phyloP scores from a whole-genome alignment of 2,888 invertebrate species.

The Megastigmus dorsalis region DNA sequence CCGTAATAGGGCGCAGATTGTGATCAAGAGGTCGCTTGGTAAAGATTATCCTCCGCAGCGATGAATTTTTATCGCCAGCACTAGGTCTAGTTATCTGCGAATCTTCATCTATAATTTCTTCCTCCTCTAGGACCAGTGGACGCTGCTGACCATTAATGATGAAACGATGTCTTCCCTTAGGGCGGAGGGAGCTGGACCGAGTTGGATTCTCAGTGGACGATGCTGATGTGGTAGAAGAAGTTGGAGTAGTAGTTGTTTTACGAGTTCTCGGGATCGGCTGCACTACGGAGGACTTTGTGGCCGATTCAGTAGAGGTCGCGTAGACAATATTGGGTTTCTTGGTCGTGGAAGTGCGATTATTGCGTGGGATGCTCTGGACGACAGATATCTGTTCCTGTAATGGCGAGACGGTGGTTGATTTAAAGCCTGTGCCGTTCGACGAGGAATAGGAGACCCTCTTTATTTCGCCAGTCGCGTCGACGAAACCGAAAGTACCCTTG shows the following conservation, averaged over 20 bases:
- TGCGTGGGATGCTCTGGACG: conserved; percentile 71
- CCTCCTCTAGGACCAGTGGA: conserved; percentile 61
- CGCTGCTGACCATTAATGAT: conserved; percentile 69
- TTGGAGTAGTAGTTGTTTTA: conserved; percentile 64
- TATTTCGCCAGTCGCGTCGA: conserved; percentile 85
- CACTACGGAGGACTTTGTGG: conserved; percentile 79
- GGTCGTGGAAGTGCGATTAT: conserved; percentile 76
- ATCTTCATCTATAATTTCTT: conserved; percentile 61
- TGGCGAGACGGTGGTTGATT: conserved; percentile 74
- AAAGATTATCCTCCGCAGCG: conserved; percentile 65
- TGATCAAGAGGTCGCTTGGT: conserved; percentile 69
- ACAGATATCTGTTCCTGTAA: conserved; percentile 73
- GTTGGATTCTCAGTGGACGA: conserved; percentile 69
- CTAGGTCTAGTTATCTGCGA: conserved; percentile 69
- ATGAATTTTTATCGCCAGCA: conserved; percentile 62
- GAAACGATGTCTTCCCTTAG: conserved; percentile 66
- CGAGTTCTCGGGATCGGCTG: conserved; percentile 80
- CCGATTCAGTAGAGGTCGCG: conserved; percentile 76
- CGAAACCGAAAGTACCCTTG: conserved; percentile 88
- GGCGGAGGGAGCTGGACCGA: conserved; percentile 67
- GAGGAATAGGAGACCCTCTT: conserved; percentile 86
- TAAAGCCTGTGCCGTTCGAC: conserved; percentile 76
- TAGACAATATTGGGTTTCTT: conserved; percentile 69
- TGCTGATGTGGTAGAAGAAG: conserved; percentile 68
- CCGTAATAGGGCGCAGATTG: conserved; percentile 70